These are phyloP conservation scores for Orbicella faveolata DNA, from an alignment of 64 coral and sea anemone genomes.

Conservation along the genomic window DNA sequence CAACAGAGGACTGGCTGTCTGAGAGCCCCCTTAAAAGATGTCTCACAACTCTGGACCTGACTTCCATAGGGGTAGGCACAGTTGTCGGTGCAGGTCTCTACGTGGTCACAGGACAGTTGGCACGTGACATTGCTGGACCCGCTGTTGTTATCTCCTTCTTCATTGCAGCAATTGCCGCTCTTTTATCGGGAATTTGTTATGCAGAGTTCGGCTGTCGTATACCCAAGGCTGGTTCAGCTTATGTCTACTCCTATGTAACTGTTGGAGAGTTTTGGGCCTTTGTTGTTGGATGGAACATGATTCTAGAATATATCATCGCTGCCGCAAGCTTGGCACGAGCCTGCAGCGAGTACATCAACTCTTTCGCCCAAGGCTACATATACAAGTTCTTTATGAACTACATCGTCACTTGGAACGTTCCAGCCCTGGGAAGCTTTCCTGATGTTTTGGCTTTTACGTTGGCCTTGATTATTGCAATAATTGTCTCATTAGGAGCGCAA, in stretches of 20 bases:
- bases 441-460: constrained; percentile 60
- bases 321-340: constrained; percentile 51
- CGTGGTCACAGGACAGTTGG: constrained; percentile 56
- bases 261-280: constrained; percentile 70
- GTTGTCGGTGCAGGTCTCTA: constrained; percentile 69
- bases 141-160: constrained; percentile 73
- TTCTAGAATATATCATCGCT: constrained; percentile 65
- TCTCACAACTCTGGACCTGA: constrained; percentile 54
- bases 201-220: constrained; percentile 81
- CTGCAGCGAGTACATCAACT: constrained; percentile 78
- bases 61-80: constrained; percentile 52
- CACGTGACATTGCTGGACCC: constrained; percentile 63
- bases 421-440: constrained; percentile 61
- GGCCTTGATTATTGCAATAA: constrained; percentile 20
- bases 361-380: constrained; percentile 52
- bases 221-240: constrained; percentile 83
- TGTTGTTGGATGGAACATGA: constrained; percentile 82
- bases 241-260: constrained; percentile 70
- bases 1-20: background rate
- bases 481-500: constrained; percentile 54
- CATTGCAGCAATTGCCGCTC: constrained; percentile 56
- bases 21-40: constrained; percentile 27
- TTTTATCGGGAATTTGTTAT: constrained; percentile 76
- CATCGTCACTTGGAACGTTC: constrained; percentile 59
- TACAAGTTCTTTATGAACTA: constrained; percentile 74